These are phyloP conservation scores for Bellardia bayeri DNA, from an alignment of 2,888 invertebrate species.

Conservation along the genomic window DNA sequence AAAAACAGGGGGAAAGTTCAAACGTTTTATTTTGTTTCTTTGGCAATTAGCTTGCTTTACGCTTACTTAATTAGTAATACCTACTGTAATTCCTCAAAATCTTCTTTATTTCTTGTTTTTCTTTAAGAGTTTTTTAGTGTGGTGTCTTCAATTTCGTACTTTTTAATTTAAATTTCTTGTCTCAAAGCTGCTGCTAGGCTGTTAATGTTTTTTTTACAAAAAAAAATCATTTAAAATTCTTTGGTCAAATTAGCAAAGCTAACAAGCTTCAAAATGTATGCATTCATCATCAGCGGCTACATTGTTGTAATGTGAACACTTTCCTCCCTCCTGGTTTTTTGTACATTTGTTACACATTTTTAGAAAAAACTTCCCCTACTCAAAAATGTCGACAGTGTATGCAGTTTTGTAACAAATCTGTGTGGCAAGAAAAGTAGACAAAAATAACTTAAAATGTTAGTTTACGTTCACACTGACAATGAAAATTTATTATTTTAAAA, in stretches of 20 bases:
- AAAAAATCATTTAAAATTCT: constrained; percentile 69
- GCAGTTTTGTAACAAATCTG: constrained; percentile 52
- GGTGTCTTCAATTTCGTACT: background rate
- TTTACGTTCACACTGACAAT: constrained; percentile 18
- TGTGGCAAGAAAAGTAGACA: background rate
- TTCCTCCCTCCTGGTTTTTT: background rate
- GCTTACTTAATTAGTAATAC: constrained; percentile 72
- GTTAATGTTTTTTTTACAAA: background rate
- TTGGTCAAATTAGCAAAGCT: constrained; percentile 72
- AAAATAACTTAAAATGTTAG: constrained; percentile 14
- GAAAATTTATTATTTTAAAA: background rate
- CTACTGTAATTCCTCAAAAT: constrained; percentile 33
- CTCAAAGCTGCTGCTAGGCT: background rate
- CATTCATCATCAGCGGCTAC: constrained; percentile 32
- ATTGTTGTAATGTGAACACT: background rate
- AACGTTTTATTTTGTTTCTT: constrained; percentile 34
- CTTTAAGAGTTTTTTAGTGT: background rate
- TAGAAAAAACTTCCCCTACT: constrained; percentile 22
- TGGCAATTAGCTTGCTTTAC: constrained; percentile 64
- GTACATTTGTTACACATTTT: background rate
- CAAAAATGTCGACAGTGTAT: background rate
- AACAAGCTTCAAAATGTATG: constrained; percentile 54
- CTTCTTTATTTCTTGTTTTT: constrained; percentile 8
- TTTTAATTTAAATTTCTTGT: constrained; percentile 64
- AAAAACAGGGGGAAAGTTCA: constrained; percentile 59